phyloP scores from a whole-genome alignment of 2,113 vertebrate species.

The Nanorana parkeri region DNA sequence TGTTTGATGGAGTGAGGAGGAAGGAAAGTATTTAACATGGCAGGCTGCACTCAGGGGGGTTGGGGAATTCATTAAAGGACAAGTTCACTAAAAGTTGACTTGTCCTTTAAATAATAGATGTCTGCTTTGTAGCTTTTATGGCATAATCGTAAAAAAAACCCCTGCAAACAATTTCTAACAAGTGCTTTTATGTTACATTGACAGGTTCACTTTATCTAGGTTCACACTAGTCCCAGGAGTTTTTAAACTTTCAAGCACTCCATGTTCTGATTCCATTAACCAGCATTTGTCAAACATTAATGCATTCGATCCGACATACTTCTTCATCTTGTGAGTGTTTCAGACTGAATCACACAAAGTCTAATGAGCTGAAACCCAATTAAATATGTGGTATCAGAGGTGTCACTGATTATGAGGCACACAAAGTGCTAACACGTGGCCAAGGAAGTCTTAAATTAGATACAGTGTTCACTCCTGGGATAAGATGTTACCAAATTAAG shows the following conservation, averaged over 20 bases:
- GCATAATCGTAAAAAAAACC: no score
- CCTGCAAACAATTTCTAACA: not conserved
- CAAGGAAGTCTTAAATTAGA: constrained; percentile 40
- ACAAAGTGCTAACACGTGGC: constrained; percentile 44
- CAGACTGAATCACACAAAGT: constrained; percentile 27
- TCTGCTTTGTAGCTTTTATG: no score
- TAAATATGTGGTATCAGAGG: constrained; percentile 16
- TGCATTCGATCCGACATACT: not conserved
- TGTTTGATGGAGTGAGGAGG: no score
- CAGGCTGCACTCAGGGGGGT: no score
- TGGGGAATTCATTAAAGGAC: no score
- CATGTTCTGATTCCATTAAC: constrained; percentile 16
- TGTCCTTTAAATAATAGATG: no score
- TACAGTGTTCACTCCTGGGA: constrained; percentile 16
- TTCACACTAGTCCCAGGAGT: not conserved
- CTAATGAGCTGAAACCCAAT: constrained; percentile 37
- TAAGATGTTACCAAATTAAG: constrained; percentile 35
- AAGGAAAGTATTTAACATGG: no score
- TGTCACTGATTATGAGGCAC: constrained; percentile 45
- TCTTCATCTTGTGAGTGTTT: constrained; percentile 20
- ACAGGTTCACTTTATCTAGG: not conserved
- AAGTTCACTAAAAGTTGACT: no score
- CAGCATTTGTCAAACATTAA: constrained; percentile 6
- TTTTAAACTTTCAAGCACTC: constrained; percentile 11
- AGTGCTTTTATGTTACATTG: not conserved